Base-by-base conservation (phyloP, 1,140 invertebrate genomes). In the Drosophila tropicalis region DNA sequence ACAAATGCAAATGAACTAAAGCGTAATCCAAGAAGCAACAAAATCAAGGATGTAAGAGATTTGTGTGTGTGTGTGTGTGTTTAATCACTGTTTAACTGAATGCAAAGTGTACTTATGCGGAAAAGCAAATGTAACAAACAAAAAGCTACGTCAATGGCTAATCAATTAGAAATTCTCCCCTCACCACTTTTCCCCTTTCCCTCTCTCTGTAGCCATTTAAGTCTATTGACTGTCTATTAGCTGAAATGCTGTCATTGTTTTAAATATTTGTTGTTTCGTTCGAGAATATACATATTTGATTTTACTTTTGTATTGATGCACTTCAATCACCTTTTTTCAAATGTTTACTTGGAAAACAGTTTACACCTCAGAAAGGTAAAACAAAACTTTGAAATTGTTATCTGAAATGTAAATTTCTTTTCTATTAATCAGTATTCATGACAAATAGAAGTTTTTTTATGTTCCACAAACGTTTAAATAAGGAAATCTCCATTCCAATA, bases 31-130 rank as follows among this genome's bases (percentile, higher is more conserved):
- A 71, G 77, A 51, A 73, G 60, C 44, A 72, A 60, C 29, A 87
- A 83, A 74, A 72, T 79, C 55, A 87, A 80, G 69, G 76, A 79
- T 29, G 82, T 86, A 87, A 86, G 82, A 72, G 44, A 25, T 55
- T 56, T 34, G 34, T 5, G 7, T 68, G 17, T 29, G 34, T 29
- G 34, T 40, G 41, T 34, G 40, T 15, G 56, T 29, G 5, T 29
- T 29, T 29, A 29, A 29, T 29, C 5, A 29, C 5, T 29, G 51
- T 15, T 63, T 36, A 40, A 70, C 19, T 36, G 1, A 9, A 10
- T 47, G 44, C 19, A 19, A 19, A 51, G 17, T 6, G 12, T 34
- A 29, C 6, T 29, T 29, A 29, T 55, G 25, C 4, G 32, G 29
- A 17, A 34, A 57, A 64, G 19, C 36, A 83, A 58, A 67, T 34